A percentile compares a stretch with the other conserved stretches of the same genome.
Evolutionary conservation across 2,797 vertebrate species (phyloP).

Genomic region (Bovichtus diacanthus): DNA sequence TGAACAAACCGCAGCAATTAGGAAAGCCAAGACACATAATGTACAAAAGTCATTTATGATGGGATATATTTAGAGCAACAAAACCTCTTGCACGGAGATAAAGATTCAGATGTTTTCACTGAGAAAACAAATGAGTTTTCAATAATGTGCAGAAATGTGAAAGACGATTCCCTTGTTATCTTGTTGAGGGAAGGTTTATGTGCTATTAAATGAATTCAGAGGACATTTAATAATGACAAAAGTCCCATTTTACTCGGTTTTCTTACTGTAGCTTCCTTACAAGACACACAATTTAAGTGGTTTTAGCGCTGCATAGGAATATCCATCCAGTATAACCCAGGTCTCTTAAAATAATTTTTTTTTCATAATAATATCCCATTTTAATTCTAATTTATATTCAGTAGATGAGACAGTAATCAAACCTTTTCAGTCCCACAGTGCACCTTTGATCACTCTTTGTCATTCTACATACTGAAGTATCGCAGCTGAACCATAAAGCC

Average conservation of each 20-base stretch:
- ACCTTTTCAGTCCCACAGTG: slow-evolving; percentile 17
- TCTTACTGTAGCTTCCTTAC: background rate
- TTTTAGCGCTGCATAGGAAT: background rate
- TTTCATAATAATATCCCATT: slow-evolving; percentile 21
- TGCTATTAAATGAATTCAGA: slow-evolving; percentile 18
- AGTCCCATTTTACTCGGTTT: slow-evolving; percentile 3
- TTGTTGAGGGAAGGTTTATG: slow-evolving; percentile 6
- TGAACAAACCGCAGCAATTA: slow-evolving; percentile 75
- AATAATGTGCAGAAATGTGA: background rate
- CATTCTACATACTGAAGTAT: slow-evolving; percentile 16
- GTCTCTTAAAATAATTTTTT: too few relatives aligned
- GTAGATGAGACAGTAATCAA: slow-evolving; percentile 44
- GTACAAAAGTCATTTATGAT: slow-evolving; percentile 58
- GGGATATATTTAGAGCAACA: slow-evolving; percentile 48
- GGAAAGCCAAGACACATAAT: slow-evolving; percentile 42
- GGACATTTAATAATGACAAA: background rate
- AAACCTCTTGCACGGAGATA: slow-evolving; percentile 18
- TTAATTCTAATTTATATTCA: slow-evolving; percentile 51
- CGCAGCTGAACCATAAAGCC: slow-evolving; percentile 17
- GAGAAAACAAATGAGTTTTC: slow-evolving; percentile 37
- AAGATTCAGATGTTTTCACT: slow-evolving; percentile 37
- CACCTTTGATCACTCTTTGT: slow-evolving; percentile 27
- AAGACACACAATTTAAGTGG: background rate
- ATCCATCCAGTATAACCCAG: background rate
- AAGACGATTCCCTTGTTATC: slow-evolving; percentile 5